A percentile compares a stretch with the other conserved stretches of the same genome.
Conservation (phyloP, 2,797 vertebrate species). For the Diglossa cyanea region DNA sequence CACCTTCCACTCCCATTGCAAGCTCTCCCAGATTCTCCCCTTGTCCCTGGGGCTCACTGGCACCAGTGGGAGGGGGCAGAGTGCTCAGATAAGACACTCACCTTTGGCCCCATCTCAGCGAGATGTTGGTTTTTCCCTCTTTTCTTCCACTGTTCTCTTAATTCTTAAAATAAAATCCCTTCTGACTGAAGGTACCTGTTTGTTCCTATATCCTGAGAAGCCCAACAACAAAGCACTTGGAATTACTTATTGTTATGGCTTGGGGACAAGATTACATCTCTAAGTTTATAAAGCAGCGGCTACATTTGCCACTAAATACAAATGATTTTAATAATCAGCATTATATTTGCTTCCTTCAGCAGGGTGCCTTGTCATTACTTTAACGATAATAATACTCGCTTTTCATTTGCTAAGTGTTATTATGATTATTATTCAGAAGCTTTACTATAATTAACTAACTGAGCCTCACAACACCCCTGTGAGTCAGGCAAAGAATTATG, state of each 20-base stretch:
- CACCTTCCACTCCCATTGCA: not conserved
- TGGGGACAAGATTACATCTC: constrained; percentile 54
- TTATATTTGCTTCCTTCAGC: constrained; percentile 59
- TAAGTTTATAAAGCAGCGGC: constrained; percentile 39
- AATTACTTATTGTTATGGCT: constrained; percentile 51
- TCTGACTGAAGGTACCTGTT: constrained; percentile 31
- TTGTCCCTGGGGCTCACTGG: not conserved
- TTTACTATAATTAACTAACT: constrained; percentile 64
- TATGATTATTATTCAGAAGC: constrained; percentile 64
- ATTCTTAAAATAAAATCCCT: not conserved
- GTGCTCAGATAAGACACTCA: not conserved
- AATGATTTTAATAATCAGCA: constrained; percentile 68
- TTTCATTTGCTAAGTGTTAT: constrained; percentile 64
- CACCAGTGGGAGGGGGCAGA: not conserved
- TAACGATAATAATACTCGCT: constrained; percentile 44
- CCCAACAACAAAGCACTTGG: constrained; percentile 27
- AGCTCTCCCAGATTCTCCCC: not conserved
- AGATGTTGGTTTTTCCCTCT: not conserved
- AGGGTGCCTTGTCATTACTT: constrained; percentile 62
- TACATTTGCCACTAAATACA: constrained; percentile 58
- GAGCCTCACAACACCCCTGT: constrained; percentile 43
- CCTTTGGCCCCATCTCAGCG: not conserved
- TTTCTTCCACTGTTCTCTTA: not conserved
- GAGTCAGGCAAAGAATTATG: constrained; percentile 32
- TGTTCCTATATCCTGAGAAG: not conserved